These are phyloP conservation scores for Megaceryle alcyon DNA, from an alignment of 2,797 vertebrate species.

Conservation along the genomic window DNA sequence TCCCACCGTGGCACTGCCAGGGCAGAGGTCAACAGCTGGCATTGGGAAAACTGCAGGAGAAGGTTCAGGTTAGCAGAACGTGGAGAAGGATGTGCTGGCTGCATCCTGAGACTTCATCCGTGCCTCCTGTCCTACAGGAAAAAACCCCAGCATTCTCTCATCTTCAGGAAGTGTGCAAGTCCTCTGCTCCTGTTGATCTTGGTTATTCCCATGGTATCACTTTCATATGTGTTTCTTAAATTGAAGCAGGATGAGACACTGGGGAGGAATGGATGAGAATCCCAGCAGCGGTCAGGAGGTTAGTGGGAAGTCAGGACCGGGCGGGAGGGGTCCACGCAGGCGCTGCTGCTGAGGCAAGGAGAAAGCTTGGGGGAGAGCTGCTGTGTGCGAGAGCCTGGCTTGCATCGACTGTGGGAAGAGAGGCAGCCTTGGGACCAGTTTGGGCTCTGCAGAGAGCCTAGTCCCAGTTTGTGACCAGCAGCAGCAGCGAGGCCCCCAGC, in stretches of 20 bases:
- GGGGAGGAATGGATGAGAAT: conserved; percentile 2
- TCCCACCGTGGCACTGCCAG: rapidly evolving
- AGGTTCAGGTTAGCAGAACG: background rate
- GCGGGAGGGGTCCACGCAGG: background rate
- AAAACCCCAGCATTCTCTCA: background rate
- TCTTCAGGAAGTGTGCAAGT: background rate
- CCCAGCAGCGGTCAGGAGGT: background rate
- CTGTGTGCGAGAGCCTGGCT: background rate
- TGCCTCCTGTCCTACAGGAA: rapidly evolving
- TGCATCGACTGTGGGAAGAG: background rate
- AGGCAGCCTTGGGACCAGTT: rapidly evolving
- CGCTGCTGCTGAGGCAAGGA: rapidly evolving
- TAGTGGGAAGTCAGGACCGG: background rate
- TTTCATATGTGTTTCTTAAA: background rate
- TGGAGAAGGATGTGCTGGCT: background rate
- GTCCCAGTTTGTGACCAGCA: rapidly evolving
- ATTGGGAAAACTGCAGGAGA: background rate
- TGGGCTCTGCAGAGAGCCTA: background rate
- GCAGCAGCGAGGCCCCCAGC: background rate
- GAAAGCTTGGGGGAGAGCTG: background rate
- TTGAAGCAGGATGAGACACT: background rate
- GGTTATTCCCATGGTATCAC: background rate
- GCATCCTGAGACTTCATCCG: background rate
- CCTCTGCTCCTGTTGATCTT: background rate
- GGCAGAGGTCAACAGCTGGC: background rate